Evolutionary conservation across 2,888 invertebrate genomes (phyloP).

Genomic region (Malacosoma neustria): DNA sequence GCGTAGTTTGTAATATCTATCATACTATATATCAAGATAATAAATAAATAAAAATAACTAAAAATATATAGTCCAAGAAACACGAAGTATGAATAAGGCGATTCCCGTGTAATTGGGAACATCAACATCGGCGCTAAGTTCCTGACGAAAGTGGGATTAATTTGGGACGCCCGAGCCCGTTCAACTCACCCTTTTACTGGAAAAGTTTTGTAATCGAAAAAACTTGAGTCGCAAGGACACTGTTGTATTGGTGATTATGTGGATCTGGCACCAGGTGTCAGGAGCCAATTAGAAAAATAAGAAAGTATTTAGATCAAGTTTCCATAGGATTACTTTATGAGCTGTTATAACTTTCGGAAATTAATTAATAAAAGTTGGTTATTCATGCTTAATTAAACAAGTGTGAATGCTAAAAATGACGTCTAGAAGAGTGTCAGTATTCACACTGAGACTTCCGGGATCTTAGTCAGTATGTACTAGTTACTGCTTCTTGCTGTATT

Average conservation of each 20-base stretch:
- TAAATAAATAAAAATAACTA: too few species aligned
- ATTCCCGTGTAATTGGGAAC: constrained; percentile 24
- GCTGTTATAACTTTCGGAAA: too few species aligned
- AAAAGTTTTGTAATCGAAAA: constrained; percentile 24
- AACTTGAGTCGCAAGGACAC: constrained; percentile 13
- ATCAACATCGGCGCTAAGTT: constrained; percentile 21
- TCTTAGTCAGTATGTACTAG: too few species aligned
- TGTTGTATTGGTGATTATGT: neutral
- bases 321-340: neutral
- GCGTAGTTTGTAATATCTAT: too few species aligned
- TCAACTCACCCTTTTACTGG: constrained; percentile 17
- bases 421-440: too few species aligned
- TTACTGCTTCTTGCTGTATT: too few species aligned
- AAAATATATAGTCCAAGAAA: too few species aligned
- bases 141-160: constrained; percentile 21
- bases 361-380: too few species aligned
- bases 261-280: neutral
- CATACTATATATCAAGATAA: too few species aligned
- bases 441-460: too few species aligned
- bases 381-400: too few species aligned
- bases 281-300: neutral
- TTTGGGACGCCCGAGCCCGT: constrained; percentile 19
- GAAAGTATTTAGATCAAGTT: neutral
- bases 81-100: constrained; percentile 15
- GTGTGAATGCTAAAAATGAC: too few species aligned